Percentiles rank a stretch among this genome's conserved stretches.
phyloP scores from a whole-genome alignment of 2,888 invertebrate genomes.

The Meta bourneti region DNA sequence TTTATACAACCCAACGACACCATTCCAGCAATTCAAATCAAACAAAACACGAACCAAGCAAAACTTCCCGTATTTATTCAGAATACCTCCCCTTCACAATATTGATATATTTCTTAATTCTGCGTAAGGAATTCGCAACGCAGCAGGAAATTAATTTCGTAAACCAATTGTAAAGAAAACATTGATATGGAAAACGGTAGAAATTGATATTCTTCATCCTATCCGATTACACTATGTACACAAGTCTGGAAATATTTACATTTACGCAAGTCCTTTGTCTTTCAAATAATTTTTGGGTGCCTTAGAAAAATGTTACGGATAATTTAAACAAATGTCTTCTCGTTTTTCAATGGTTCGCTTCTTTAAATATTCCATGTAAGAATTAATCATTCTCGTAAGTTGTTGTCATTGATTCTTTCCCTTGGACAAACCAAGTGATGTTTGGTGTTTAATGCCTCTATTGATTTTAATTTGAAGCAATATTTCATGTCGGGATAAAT shows the following conservation, averaged over 20 bases:
- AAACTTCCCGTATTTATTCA: no score
- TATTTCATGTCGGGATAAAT: no score
- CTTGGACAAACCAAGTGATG: not conserved
- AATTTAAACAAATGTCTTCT: not conserved
- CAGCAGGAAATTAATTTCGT: not conserved
- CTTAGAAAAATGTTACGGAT: not conserved
- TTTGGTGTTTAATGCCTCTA: not conserved
- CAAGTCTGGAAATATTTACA: not conserved
- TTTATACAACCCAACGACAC: no score
- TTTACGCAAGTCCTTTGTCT: slow-evolving; percentile 2
- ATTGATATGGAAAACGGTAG: not conserved
- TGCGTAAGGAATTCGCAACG: not conserved
- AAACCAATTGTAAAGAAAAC: not conserved
- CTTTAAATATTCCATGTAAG: not conserved
- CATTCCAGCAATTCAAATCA: no score
- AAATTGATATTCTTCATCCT: slow-evolving; percentile 12
- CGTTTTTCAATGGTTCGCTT: not conserved
- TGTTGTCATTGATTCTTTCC: not conserved
- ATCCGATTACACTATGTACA: slow-evolving; percentile 2
- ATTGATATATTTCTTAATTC: not conserved
- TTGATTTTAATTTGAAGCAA: not conserved
- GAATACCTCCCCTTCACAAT: not conserved
- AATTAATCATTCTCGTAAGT: not conserved
- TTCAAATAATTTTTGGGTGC: not conserved
- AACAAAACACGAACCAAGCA: no score